These are phyloP conservation scores for Drosophila equinoxialis DNA, from an alignment of 1,140 invertebrate genomes.

Conservation along the genomic window DNA sequence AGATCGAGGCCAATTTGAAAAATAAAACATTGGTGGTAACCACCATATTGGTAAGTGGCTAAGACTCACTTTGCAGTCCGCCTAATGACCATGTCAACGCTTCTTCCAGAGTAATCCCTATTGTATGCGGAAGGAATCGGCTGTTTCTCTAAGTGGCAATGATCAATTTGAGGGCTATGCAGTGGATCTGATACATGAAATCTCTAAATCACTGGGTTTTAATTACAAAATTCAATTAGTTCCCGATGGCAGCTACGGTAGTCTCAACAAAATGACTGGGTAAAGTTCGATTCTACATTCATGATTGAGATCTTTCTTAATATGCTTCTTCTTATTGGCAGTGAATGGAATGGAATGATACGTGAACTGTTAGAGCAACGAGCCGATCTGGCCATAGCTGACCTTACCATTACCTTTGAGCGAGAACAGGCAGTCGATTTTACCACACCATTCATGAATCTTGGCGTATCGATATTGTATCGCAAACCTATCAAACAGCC, in stretches of 20 bases:
- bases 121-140: slow-evolving; percentile 94
- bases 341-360: slow-evolving; percentile 98
- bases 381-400: slow-evolving; percentile 95
- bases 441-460: slow-evolving; percentile 98
- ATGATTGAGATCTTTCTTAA: neutral
- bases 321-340: slow-evolving; percentile 56
- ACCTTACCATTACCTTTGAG: slow-evolving; percentile 97
- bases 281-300: slow-evolving; percentile 8
- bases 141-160: slow-evolving; percentile 91
- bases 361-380: slow-evolving; percentile 94
- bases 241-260: slow-evolving; percentile 92
- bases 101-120: slow-evolving; percentile 92
- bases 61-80: neutral
- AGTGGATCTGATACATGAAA: slow-evolving; percentile 93
- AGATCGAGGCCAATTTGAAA: slow-evolving; percentile 93
- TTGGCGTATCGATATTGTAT: slow-evolving; percentile 96
- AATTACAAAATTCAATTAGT: slow-evolving; percentile 94
- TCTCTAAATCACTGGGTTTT: slow-evolving; percentile 94
- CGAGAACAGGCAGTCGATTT: slow-evolving; percentile 94
- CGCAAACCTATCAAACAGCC: slow-evolving; percentile 95
- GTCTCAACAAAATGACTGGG: slow-evolving; percentile 88
- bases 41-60: slow-evolving; percentile 91
- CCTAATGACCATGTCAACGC: neutral
- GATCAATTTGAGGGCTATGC: slow-evolving; percentile 95
- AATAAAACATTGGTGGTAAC: slow-evolving; percentile 97